Evolutionary conservation across 2,888 invertebrate genomes (phyloP).

Genomic region (Cephus nigrinus): DNA sequence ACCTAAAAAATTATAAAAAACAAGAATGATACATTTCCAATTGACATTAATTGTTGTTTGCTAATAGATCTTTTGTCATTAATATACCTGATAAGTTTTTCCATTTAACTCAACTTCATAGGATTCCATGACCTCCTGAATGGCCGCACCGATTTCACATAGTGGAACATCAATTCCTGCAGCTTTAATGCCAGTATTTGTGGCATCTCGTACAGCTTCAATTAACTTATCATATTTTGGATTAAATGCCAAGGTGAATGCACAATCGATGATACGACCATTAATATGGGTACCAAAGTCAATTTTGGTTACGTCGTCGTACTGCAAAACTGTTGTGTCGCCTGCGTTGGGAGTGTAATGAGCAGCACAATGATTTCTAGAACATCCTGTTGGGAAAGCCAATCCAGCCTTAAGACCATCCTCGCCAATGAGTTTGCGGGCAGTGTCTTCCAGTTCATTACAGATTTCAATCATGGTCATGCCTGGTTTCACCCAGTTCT

Average conservation of each 20-base stretch:
- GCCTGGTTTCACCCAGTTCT: conserved; percentile 95
- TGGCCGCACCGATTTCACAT: conserved; percentile 95
- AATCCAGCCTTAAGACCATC: conserved; percentile 94
- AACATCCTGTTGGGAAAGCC: conserved; percentile 98
- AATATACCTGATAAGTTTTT: conserved; percentile 81
- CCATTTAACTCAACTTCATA: conserved; percentile 98
- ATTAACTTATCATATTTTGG: conserved; percentile 94
- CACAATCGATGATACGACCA: conserved; percentile 98
- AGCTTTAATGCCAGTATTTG: conserved; percentile 96
- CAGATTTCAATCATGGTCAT: conserved; percentile 99
- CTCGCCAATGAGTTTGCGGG: conserved; percentile 92
- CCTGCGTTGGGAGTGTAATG: conserved; percentile 99
- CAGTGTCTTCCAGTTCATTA: conserved; percentile 93
- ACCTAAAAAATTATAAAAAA: conserved; percentile 66
- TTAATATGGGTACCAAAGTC: conserved; percentile 99
- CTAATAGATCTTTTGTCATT: background rate
- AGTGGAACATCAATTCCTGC: conserved; percentile 97
- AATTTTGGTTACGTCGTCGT: conserved; percentile 98
- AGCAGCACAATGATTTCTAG: conserved; percentile 98
- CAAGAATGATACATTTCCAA: background rate
- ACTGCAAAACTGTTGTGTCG: conserved; percentile 92
- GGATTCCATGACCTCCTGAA: conserved; percentile 99
- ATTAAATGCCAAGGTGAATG: conserved; percentile 97
- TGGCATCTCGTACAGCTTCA: conserved; percentile 97
- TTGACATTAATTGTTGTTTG: background rate